Evolutionary conservation across 1,140 invertebrate species (phyloP).

Genomic region (Galleria mellonella): DNA sequence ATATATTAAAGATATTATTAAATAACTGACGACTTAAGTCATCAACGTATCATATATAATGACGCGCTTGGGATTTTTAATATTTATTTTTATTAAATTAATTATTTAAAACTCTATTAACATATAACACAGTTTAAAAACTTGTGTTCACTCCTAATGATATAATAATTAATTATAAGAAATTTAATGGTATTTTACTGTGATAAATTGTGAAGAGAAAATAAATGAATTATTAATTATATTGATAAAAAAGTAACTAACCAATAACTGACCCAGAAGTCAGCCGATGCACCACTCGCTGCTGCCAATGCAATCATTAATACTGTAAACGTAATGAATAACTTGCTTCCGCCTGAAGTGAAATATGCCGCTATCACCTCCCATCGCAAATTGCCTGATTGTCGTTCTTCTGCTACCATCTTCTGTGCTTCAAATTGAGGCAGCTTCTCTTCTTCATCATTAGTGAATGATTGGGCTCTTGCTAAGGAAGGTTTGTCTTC

Average conservation of each 20-base stretch:
- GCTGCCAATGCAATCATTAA: constrained; percentile 70
- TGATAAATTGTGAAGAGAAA: no score
- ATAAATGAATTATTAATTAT: no score
- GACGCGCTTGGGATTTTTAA: no score
- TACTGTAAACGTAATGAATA: constrained; percentile 56
- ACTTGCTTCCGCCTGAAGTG: constrained; percentile 71
- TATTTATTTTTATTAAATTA: no score
- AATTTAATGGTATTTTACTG: no score
- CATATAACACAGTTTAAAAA: no score
- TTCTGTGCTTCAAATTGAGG: constrained; percentile 59
- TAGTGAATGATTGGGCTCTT: constrained; percentile 27
- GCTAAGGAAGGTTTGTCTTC: constrained; percentile 32
- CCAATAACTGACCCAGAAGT: constrained; percentile 86
- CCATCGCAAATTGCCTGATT: constrained; percentile 76
- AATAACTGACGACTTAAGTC: no score
- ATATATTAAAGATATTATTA: background rate
- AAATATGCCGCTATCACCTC: constrained; percentile 73
- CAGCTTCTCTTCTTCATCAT: constrained; percentile 56
- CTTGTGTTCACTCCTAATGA: no score
- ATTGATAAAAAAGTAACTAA: constrained; percentile 29
- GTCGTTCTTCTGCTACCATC: constrained; percentile 68
- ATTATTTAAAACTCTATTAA: no score
- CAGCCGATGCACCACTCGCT: constrained; percentile 72
- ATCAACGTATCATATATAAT: no score
- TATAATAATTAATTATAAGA: no score